Base-by-base conservation (phyloP, 1,140 invertebrate genomes). In the Plutomurus gul region DNA sequence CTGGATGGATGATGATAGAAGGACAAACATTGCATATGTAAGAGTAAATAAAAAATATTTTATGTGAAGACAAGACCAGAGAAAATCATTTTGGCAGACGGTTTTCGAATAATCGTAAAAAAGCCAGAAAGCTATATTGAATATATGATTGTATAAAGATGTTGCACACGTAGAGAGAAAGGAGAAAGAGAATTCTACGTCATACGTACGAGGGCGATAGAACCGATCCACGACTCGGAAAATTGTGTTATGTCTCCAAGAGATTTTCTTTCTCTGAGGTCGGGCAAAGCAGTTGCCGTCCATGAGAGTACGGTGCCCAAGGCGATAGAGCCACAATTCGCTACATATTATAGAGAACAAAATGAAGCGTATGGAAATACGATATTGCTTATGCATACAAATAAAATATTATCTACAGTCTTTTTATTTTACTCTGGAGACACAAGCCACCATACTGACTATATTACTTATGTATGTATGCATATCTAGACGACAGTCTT, bases 261-360 rank as follows among this genome's bases (percentile, higher is more conserved):
- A 11, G 56, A n/a, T 16, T 75, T 77, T 33, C 70, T 47, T 16
- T 46, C 22, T n/a, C 82, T 25, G 11, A 83, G 49, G 47, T 82
- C 76, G 4, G 82, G 82, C 5, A 83, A 43, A 13, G 82, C 82
- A 8, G 74, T 79, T n/a, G 82, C 76, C 11, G 82, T 80, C 65
- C 73, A 83, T 25, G 40, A n/a, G 3, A 80, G 22, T 25, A 80
- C 78, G 3, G 76, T 20, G 30, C 82, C 82, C 11, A 83, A 18
- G 11, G 76, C 80, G n/a, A 79, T 16, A 20, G 80, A 49, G 27
- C 82, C 77, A 27, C 80, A 36, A 36, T 81, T 83, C 11, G 80
- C 82, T 82, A 40, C n/a, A n/a, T n/a, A n/a, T n/a, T n/a, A 39
- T 22, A 40, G 33, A n/a, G 25, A n/a, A 10, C n/a, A 43, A 10